Conservation (phyloP, 2,888 invertebrate genomes). For the Agrotis puta region DNA sequence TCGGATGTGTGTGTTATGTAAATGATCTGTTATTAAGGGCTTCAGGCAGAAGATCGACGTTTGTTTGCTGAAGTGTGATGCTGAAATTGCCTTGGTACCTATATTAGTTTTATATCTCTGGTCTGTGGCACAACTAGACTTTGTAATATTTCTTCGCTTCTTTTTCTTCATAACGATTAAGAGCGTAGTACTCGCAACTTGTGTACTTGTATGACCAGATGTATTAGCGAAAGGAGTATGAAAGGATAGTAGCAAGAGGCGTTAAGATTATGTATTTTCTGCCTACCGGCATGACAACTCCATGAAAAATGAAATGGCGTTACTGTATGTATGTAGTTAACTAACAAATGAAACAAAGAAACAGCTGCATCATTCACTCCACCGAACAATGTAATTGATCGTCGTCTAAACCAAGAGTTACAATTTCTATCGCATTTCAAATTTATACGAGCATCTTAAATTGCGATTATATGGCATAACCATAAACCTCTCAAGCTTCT, state of each 20-base stretch:
- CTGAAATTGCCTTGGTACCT: background rate
- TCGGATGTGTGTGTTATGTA: slow-evolving; percentile 43
- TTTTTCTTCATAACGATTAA: too few species aligned
- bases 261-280: too few species aligned
- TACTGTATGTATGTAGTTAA: background rate
- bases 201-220: too few species aligned
- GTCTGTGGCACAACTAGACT: too few species aligned
- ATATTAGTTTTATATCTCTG: too few species aligned
- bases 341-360: background rate
- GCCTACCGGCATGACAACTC: too few species aligned
- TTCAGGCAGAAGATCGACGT: slow-evolving; percentile 58
- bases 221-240: too few species aligned
- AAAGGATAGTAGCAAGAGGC: too few species aligned
- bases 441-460: slow-evolving; percentile 78
- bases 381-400: slow-evolving; percentile 15
- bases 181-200: too few species aligned
- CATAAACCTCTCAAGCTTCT: slow-evolving; percentile 80
- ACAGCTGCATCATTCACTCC: background rate
- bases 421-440: slow-evolving; percentile 56
- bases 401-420: slow-evolving; percentile 17
- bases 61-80: slow-evolving; percentile 1
- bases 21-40: slow-evolving; percentile 58
- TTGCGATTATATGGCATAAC: slow-evolving; percentile 75
- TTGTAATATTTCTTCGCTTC: too few species aligned
- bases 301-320: too few species aligned